Evolutionary conservation across 2,113 vertebrate species (phyloP), one percentile per base, ranked within the genome.

Genomic region (Dipodomys spectabilis): DNA sequence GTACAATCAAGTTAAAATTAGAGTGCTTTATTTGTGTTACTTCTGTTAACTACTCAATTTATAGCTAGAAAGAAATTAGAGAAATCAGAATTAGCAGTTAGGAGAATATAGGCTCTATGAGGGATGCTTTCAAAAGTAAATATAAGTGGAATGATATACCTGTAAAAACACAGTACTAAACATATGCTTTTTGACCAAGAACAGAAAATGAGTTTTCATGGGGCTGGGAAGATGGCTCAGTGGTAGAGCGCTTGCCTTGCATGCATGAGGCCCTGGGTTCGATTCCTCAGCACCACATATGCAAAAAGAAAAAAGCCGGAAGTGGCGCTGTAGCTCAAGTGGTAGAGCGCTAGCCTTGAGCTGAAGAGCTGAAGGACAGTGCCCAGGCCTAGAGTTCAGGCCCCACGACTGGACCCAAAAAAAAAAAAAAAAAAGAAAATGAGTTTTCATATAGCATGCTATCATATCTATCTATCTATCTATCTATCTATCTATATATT

Each of bases 11-110:
- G 35, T 39, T 18, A 62, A 87, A 69, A 83, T 67, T 32, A 30
- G 90, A 87, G 65, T n/a, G 1, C 18, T 72, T 86, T 67, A 27
- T 64, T 95, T 88, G 84, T 1, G 28, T 60, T 22, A 27, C 72
- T 73, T 92, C 82, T 82, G 45, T 67, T 95, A 80, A 44, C 60
- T 86, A n/a, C 67, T 45, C 62, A 6, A 75, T 53, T 73, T 80
- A 73, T 57, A 45, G 18, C 19, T 32, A 65, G 16, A 7, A 64
- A 91, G 27, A 94, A 84, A 71, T 74, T 22, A 88, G 3, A 89
- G 60, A 77, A 82, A 68, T 64, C 15, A 16, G 53, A 57, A 57
- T 16, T 57, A 18, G 15, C 11, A 57, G 53, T 57, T 57, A 16
- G 15, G 53, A 57, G 53, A 45, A 71, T 1, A 35, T 28, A 82